Conservation (phyloP, 2,113 vertebrate species). For the Mesitornis unicolor region DNA sequence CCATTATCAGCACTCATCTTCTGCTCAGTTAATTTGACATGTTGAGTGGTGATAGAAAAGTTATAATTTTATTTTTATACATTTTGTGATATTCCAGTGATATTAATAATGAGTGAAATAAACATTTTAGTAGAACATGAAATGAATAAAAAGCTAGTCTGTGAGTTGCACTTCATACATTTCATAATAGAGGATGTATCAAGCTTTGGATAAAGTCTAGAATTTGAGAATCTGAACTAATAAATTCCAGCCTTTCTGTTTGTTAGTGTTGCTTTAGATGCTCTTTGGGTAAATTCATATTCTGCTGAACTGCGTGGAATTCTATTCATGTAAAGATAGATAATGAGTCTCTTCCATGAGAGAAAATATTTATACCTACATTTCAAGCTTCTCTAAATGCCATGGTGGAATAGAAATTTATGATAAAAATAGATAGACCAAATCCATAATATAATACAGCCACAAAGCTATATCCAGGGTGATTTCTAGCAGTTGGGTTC, state of each 20-base stretch:
- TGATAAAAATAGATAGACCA: background rate
- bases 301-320: background rate
- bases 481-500: background rate
- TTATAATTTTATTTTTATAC: background rate
- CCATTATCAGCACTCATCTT: background rate
- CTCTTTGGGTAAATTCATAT: background rate
- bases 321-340: background rate
- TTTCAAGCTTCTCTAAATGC: background rate
- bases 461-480: background rate
- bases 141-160: background rate
- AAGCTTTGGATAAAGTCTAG: background rate
- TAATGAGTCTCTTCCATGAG: accelerated
- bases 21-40: background rate
- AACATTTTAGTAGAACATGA: background rate
- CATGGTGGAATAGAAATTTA: background rate
- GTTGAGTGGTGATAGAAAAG: background rate
- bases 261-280: background rate
- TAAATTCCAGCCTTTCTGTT: background rate
- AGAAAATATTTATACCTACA: background rate
- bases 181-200: background rate
- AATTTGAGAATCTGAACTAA: background rate
- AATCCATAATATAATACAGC: background rate
- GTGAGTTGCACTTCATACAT: background rate
- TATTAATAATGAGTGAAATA: background rate
- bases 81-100: background rate